Evolutionary conservation across 2,888 invertebrate genomes (phyloP), one percentile per base, ranked within the genome.

Genomic region (Drosophila paucipuncta): DNA sequence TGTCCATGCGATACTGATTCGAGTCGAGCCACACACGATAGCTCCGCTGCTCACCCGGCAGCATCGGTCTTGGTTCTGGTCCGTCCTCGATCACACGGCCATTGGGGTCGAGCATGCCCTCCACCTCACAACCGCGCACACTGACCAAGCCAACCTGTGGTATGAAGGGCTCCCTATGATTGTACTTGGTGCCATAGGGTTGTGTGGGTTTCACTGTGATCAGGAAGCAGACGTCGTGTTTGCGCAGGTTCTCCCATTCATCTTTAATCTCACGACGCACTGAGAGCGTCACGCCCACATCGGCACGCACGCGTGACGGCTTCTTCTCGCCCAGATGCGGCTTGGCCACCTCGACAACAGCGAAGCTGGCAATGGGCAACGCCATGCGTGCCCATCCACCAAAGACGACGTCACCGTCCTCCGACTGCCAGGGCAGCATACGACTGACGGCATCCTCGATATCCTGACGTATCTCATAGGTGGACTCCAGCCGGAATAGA

Each of bases 341-440:
- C 90, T 97, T 97, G 0, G 97, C 96, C 11, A 99, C 98, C 94
- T 99, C 99, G 0, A 99, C 98, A 1, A 99, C 97, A 4, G 97
- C 97, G 93, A 99, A 99, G 71, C 96, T 96, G 11, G 96, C 95
- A 67, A 99, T 97, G 0, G 99, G 98, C 85, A 99, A 97, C 0
- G 99, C 99, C 99, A 99, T 99, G 75, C 99, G 95, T 0, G 99
- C 99, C 99, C 99, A 99, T 2, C 99, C 99, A 18, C 99, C 99
- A 94, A 98, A 99, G 89, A 97, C 96, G 0, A 96, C 95, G 62
- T 95, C 95, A 0, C 95, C 96, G 92, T 98, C 98, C 94, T 99
- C 99, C 1, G 98, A 94, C 92, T 95, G 95, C 98, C 99, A 99
- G 61, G 99, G 99, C 89, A 98, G 96, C 92, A 99, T 95, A 85